Evolutionary conservation across 2,888 invertebrate species (phyloP), one percentile per base, ranked within the genome.

Genomic region (Acanthococcus lagerstroemiae): DNA sequence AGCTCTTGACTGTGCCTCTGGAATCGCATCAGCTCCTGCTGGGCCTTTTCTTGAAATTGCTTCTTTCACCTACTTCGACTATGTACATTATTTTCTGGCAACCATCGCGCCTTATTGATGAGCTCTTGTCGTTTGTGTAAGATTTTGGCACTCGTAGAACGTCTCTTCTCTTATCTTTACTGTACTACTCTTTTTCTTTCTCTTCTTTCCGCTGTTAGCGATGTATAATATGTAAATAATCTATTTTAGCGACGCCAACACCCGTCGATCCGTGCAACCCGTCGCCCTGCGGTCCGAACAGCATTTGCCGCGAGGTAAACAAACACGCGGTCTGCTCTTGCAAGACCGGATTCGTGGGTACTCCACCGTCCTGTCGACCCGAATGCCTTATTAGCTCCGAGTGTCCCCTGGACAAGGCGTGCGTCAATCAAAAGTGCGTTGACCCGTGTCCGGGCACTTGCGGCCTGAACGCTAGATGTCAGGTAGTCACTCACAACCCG

Each of bases 391-490:
- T 81, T 55, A 84, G 83, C 72, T 82, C 83, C 0, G 84, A 85
- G 72, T 86, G 86, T 74, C 76, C 83, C 2, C 82, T 82, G 73
- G 80, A 83, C 73, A 80, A 80, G 71, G 82, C 83, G 21, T 84
- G 84, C 71, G 76, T 81, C 45, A 80, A 81, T 71, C 82, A 83
- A 71, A 83, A 83, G 74, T 86, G 86, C 72, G 76, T 75, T 7
- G 83, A 86, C 76, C 85, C 85, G 50, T 86, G 85, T 71, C 80
- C 81, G 30, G 83, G 83, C 69, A 81, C 80, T n/a, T 85, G 85
- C 71, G 85, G 85, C 30, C 72, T 80, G 19, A 82, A 82, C 73
- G 84, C 85, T 45, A 77, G 82, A 69, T 86, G 86, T 73, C 81
- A 82, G 75, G 84, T 84, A 17, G 81, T 84, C 44, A 84, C 83